A percentile compares a stretch with the other conserved stretches of the same genome.
These are phyloP conservation scores for Hirtodrosophila alboralis DNA, from an alignment of 2,888 invertebrate genomes.

Conservation along the genomic window DNA sequence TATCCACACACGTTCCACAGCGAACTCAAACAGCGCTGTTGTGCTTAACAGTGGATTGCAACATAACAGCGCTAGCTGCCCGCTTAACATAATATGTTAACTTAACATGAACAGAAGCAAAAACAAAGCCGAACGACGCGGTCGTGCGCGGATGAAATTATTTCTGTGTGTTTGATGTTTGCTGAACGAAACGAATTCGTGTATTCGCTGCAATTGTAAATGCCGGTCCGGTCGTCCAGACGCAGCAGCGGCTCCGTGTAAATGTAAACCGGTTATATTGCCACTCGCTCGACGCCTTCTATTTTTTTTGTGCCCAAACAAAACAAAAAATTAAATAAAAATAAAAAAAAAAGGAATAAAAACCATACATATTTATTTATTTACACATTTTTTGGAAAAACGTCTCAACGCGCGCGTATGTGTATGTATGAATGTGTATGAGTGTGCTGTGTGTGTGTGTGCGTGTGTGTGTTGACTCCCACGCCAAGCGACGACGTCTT, in stretches of 20 bases:
- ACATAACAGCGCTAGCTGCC: conserved; percentile 27
- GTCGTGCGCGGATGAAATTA: conserved; percentile 43
- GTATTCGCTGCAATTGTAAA: conserved; percentile 51
- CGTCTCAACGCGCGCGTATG: conserved; percentile 10
- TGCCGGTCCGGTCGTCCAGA: conserved; percentile 43
- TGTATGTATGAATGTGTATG: conserved; percentile 18
- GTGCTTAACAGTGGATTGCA: conserved; percentile 30
- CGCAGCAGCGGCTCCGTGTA: conserved; percentile 35
- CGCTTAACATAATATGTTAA: conserved; percentile 26
- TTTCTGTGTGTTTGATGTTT: conserved; percentile 23
- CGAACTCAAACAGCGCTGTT: conserved; percentile 39
- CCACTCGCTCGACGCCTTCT: conserved; percentile 21
- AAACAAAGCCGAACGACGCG: conserved; percentile 54
- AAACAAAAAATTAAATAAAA: no score
- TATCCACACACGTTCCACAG: conserved; percentile 53
- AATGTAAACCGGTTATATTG: conserved; percentile 49
- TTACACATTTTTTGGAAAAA: conserved; percentile 38
- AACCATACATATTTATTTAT: conserved; percentile 39
- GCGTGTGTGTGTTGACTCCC: conserved; percentile 33
- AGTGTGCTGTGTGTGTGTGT: conserved; percentile 6
- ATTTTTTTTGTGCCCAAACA: conserved; percentile 4
- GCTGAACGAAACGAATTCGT: conserved; percentile 15
- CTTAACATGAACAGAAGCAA: conserved; percentile 48
- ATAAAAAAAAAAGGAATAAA: no score
- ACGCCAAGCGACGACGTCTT: conserved; percentile 30